Conservation (phyloP, 2,888 invertebrate genomes). For the Crematogaster levior region DNA sequence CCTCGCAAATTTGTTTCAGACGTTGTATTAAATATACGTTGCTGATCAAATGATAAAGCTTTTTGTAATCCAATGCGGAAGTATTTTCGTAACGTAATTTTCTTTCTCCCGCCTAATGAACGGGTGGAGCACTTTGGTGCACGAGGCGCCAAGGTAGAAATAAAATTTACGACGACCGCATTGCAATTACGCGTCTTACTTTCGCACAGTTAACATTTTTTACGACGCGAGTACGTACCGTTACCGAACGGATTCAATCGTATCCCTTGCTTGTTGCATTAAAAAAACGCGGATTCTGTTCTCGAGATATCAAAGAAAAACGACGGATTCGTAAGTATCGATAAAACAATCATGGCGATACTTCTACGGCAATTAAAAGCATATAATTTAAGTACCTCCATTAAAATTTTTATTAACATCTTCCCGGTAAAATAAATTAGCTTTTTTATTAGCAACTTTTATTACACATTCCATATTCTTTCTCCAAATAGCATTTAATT, state of each 20-base stretch:
- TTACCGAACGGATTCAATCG: slow-evolving; percentile 42
- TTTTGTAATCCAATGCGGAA: neutral
- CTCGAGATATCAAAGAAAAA: neutral
- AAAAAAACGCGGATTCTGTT: slow-evolving; percentile 2
- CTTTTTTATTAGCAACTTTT: slow-evolving; percentile 4
- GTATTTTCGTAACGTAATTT: neutral
- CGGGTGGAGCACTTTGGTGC: neutral
- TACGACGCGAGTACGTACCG: slow-evolving; percentile 38
- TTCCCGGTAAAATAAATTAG: neutral
- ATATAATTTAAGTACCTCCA: slow-evolving; percentile 15
- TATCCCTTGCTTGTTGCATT: slow-evolving; percentile 22
- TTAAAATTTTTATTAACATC: slow-evolving; percentile 27
- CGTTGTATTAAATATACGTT: neutral
- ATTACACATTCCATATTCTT: neutral
- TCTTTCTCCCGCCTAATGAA: slow-evolving; percentile 12
- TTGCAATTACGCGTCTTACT: slow-evolving; percentile 39
- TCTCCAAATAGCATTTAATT: neutral
- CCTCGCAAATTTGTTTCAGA: neutral
- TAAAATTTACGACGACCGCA: slow-evolving; percentile 54
- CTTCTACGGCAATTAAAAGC: slow-evolving; percentile 19
- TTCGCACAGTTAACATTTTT: slow-evolving; percentile 53
- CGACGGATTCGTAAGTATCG: neutral
- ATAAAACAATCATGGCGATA: slow-evolving; percentile 3
- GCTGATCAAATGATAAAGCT: neutral
- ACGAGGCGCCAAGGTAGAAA: slow-evolving; percentile 14